Conservation (phyloP, 2,888 invertebrate species). For the Machimus rusticus region DNA sequence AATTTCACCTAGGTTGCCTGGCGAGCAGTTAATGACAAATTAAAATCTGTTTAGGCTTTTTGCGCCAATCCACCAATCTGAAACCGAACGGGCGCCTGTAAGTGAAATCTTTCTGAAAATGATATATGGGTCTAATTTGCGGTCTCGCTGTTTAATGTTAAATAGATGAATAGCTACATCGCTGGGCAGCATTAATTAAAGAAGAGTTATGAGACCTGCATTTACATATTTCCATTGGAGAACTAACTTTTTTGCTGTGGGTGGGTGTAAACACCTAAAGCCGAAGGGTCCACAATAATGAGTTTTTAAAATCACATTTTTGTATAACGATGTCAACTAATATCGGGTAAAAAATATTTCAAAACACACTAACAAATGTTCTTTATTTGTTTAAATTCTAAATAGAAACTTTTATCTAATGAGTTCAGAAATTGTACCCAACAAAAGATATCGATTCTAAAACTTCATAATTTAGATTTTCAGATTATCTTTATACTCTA, state of each 20-base stretch:
- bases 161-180: not conserved
- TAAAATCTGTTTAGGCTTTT: not conserved
- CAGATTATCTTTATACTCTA: no score
- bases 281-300: not conserved
- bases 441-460: no score
- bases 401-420: no score
- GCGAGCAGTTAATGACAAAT: constrained; percentile 20
- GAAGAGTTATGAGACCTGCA: not conserved
- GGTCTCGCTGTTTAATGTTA: not conserved
- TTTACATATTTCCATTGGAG: not conserved
- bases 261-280: not conserved
- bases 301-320: not conserved
- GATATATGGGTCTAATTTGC: not conserved
- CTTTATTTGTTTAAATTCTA: no score
- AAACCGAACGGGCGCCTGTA: not conserved
- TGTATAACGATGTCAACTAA: not conserved
- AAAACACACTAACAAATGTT: no score
- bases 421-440: no score
- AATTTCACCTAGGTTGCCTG: constrained; percentile 7
- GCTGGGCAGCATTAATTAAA: not conserved
- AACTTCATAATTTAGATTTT: no score
- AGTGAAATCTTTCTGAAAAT: not conserved
- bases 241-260: not conserved
- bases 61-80: not conserved
- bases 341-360: no score